A percentile compares a stretch with the other conserved stretches of the same genome.
phyloP scores from a whole-genome alignment of 1,140 invertebrate species.

The Meloidogyne floridensis region DNA sequence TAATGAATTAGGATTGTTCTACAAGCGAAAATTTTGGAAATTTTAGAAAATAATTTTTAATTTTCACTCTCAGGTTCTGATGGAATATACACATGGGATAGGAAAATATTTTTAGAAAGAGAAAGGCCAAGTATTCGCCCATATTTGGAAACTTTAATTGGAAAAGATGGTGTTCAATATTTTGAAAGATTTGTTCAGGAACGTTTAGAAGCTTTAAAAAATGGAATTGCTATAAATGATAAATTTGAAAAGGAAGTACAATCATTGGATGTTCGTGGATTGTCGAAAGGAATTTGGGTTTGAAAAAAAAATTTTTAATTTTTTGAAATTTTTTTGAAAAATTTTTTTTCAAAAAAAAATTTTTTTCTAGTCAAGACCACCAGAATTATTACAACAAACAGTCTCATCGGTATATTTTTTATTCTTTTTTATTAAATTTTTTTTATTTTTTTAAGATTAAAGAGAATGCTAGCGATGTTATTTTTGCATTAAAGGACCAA shows the following conservation, averaged over 20 bases:
- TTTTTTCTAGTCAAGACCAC: slow-evolving; percentile 28
- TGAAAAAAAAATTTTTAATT: too few species aligned
- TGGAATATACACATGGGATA: slow-evolving; percentile 50
- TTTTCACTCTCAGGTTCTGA: slow-evolving; percentile 28
- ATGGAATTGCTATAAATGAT: slow-evolving; percentile 47
- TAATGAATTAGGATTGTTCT: too few species aligned
- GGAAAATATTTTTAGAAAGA: slow-evolving; percentile 49
- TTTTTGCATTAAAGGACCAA: slow-evolving; percentile 56
- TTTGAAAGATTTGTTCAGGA: slow-evolving; percentile 61
- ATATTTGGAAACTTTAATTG: slow-evolving; percentile 52
- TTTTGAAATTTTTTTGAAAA: background rate
- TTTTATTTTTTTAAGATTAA: slow-evolving; percentile 45
- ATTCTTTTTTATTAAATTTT: slow-evolving; percentile 36
- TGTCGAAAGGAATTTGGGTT: slow-evolving; percentile 23
- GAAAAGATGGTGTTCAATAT: slow-evolving; percentile 60
- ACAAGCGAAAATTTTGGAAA: too few species aligned
- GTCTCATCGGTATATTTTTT: slow-evolving; percentile 36
- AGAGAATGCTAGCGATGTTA: slow-evolving; percentile 58
- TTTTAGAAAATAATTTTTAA: background rate
- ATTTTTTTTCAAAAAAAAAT: background rate
- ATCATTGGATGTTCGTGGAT: slow-evolving; percentile 24
- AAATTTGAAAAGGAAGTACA: slow-evolving; percentile 54
- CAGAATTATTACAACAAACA: slow-evolving; percentile 44
- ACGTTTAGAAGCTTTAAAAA: slow-evolving; percentile 45
- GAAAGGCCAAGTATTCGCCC: slow-evolving; percentile 47